Conservation (phyloP, 1,140 invertebrate species). For the Zaprionus taronus region DNA sequence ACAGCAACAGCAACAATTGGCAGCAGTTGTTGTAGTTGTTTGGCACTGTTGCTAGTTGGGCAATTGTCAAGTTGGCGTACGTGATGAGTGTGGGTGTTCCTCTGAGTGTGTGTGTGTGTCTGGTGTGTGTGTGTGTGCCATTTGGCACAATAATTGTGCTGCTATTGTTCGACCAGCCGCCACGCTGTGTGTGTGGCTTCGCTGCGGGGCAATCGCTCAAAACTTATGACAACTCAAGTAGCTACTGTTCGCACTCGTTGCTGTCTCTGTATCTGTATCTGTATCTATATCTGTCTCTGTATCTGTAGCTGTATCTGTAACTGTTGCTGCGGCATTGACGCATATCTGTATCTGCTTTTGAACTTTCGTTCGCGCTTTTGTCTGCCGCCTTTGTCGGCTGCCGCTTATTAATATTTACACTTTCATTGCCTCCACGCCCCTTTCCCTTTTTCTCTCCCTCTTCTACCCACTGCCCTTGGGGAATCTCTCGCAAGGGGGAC, state of each 20-base stretch:
- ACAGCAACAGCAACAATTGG: slow-evolving; percentile 38
- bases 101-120: slow-evolving; percentile 33
- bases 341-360: slow-evolving; percentile 25
- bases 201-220: slow-evolving; percentile 79
- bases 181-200: slow-evolving; percentile 78
- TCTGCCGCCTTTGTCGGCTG: slow-evolving; percentile 42
- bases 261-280: slow-evolving; percentile 34
- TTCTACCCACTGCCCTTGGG: background rate
- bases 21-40: slow-evolving; percentile 22
- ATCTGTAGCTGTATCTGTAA: background rate
- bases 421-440: slow-evolving; percentile 26
- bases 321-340: slow-evolving; percentile 6
- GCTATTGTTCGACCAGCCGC: slow-evolving; percentile 66
- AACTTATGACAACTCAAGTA: slow-evolving; percentile 78
- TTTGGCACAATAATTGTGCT: slow-evolving; percentile 80
- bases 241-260: slow-evolving; percentile 63
- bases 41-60: slow-evolving; percentile 43
- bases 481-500: slow-evolving; percentile 6
- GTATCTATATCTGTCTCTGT: slow-evolving; percentile 5
- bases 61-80: slow-evolving; percentile 47
- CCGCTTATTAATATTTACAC: slow-evolving; percentile 54
- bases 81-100: slow-evolving; percentile 32
- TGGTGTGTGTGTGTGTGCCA: slow-evolving; percentile 51
- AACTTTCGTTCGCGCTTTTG: slow-evolving; percentile 48
- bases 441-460: background rate